These are phyloP conservation scores for Sialia sialis DNA, from an alignment of 2,113 vertebrate species.

Conservation along the genomic window DNA sequence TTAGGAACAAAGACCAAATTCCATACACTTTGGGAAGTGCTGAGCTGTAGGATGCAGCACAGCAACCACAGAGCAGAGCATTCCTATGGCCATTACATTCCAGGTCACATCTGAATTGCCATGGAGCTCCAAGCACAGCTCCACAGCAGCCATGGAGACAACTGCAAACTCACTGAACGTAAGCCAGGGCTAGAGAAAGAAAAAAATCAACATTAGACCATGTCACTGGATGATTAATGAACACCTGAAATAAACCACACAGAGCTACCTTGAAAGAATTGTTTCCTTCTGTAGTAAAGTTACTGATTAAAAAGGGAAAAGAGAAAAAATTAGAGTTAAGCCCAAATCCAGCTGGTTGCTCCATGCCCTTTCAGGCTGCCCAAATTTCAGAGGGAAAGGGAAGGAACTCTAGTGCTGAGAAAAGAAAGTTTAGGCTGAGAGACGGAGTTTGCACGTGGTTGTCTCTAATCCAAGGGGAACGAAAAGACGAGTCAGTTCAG, in stretches of 20 bases:
- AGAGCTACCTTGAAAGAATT: not conserved
- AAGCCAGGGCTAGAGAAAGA: not conserved
- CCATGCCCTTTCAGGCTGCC: not conserved
- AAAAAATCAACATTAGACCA: not conserved
- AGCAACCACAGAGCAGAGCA: not conserved
- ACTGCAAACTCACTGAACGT: not conserved
- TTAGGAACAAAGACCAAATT: not conserved
- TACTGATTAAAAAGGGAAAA: not conserved
- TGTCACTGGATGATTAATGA: not conserved
- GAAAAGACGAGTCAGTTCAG: not conserved
- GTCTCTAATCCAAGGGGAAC: not conserved
- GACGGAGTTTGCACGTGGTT: not conserved
- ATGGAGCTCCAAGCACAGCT: slow-evolving; percentile 25
- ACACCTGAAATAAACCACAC: not conserved
- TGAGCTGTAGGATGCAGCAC: not conserved
- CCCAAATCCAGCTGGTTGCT: not conserved
- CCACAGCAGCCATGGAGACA: slow-evolving; percentile 14
- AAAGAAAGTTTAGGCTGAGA: not conserved
- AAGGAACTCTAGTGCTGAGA: not conserved
- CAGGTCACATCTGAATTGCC: slow-evolving; percentile 37
- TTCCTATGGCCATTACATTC: not conserved
- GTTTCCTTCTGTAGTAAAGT: not conserved
- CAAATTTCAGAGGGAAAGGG: not conserved
- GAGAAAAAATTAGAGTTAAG: not conserved
- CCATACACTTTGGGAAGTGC: not conserved